Conservation (phyloP, 2,113 vertebrate species). For the Myotis lucifugus region DNA sequence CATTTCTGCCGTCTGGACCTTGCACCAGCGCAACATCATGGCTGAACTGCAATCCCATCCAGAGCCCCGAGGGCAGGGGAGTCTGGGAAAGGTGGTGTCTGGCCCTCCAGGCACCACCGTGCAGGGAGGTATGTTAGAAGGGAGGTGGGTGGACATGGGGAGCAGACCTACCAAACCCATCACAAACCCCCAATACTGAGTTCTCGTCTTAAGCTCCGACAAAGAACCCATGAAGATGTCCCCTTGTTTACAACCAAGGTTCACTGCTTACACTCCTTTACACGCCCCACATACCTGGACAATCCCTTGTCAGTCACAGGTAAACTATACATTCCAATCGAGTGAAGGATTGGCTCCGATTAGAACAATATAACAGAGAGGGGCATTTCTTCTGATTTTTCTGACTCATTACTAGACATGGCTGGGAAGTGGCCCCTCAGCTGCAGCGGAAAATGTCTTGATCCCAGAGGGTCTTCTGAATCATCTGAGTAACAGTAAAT, state of each 20-base stretch:
- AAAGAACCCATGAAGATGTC: neutral
- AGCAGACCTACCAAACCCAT: neutral
- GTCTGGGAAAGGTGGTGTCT: neutral
- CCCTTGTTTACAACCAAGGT: neutral
- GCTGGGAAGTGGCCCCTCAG: neutral
- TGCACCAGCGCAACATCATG: neutral
- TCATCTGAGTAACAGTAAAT: constrained; percentile 47
- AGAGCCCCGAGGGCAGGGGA: neutral
- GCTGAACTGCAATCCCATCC: neutral
- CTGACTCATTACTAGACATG: constrained; percentile 38
- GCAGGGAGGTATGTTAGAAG: neutral
- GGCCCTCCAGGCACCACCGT: neutral
- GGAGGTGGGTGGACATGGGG: neutral
- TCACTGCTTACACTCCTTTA: neutral
- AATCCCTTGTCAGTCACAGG: neutral
- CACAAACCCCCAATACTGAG: neutral
- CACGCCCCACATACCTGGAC: neutral
- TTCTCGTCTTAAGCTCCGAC: neutral
- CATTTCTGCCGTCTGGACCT: neutral
- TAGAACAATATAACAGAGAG: neutral
- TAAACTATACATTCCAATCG: neutral
- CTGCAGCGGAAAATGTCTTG: constrained; percentile 24
- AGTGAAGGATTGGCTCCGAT: neutral
- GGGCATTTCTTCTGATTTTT: neutral
- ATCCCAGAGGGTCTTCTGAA: constrained; percentile 50